Percentiles rank a stretch among this genome's conserved stretches.
Evolutionary conservation across 2,888 invertebrate genomes (phyloP).

Genomic region (Fragum fragum): DNA sequence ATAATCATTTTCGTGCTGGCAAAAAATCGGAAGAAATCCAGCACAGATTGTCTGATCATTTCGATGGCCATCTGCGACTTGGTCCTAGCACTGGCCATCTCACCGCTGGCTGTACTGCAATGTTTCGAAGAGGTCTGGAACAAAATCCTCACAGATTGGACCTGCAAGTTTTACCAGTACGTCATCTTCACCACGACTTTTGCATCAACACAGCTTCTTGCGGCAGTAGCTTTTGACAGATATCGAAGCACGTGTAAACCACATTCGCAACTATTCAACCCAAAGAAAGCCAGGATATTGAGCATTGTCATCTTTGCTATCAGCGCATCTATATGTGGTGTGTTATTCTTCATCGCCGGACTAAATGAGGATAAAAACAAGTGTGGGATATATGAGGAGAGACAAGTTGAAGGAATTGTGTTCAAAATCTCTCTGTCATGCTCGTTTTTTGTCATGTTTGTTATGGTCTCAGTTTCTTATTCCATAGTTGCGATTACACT

Average conservation of each 20-base stretch:
- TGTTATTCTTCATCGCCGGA: neutral
- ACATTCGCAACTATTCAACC: neutral
- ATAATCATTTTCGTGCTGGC: neutral
- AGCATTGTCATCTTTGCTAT: neutral
- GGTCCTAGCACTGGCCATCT: neutral
- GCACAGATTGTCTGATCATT: neutral
- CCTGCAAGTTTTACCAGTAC: neutral
- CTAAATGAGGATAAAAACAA: neutral
- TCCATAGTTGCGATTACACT: neutral
- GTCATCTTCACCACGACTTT: neutral
- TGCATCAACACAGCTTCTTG: constrained; percentile 2
- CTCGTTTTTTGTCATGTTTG: neutral
- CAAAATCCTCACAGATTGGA: neutral
- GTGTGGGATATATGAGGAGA: neutral
- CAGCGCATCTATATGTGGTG: neutral
- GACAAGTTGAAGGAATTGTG: neutral
- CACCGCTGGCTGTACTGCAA: neutral
- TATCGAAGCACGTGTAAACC: constrained; percentile 1
- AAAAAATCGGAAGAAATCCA: neutral
- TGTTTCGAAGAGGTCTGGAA: neutral
- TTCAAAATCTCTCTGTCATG: neutral
- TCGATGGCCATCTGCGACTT: neutral
- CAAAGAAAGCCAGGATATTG: neutral
- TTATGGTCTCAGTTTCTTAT: neutral
- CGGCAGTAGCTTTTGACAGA: neutral